These are phyloP conservation scores for Trochalopteron elliotii DNA, from an alignment of 2,113 vertebrate genomes.

Conservation along the genomic window DNA sequence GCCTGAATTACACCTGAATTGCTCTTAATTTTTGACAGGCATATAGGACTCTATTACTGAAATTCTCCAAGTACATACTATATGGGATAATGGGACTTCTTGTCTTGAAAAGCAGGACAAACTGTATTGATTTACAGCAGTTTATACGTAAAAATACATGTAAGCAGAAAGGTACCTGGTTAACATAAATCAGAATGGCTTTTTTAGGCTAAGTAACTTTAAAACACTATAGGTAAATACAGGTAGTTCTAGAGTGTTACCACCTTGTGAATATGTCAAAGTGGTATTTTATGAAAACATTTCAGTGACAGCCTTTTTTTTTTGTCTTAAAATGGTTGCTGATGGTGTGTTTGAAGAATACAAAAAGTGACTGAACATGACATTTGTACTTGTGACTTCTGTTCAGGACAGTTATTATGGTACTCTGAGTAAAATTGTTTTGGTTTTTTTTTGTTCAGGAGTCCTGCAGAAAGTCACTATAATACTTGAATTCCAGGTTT, in stretches of 20 bases:
- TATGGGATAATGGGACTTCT: not conserved
- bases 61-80: not conserved
- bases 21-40: not conserved
- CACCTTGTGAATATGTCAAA: not conserved
- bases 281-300: not conserved
- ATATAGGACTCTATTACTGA: not conserved
- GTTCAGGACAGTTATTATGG: not conserved
- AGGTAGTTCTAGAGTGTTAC: not conserved
- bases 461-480: not conserved
- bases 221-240: not conserved
- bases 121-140: not conserved
- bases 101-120: not conserved
- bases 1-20: not conserved
- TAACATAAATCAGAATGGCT: not conserved
- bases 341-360: not conserved
- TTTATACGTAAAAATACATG: not conserved
- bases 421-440: not conserved
- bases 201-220: not conserved
- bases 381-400: not conserved
- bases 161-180: not conserved
- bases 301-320: not conserved
- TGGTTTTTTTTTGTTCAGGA: not conserved
- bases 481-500: not conserved
- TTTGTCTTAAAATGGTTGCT: not conserved
- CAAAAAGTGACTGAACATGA: not conserved